Conservation (phyloP, 1,140 invertebrate genomes). For the Marisa cornuarietis region DNA sequence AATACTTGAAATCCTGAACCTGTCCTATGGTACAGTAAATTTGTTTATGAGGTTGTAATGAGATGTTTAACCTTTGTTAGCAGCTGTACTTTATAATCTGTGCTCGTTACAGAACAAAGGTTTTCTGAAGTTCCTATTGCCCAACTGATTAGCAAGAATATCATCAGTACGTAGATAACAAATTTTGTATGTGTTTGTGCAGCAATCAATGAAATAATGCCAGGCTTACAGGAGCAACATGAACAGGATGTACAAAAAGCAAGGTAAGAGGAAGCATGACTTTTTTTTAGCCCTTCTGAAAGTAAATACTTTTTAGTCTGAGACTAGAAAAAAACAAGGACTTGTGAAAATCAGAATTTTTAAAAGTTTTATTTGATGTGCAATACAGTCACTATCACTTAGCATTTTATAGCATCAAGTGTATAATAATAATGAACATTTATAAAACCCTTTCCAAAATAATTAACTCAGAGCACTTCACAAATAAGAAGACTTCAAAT, state of each 20-base stretch:
- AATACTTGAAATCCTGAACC: not conserved
- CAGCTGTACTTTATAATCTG: not conserved
- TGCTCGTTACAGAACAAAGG: no score
- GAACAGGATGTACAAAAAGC: constrained; percentile 61
- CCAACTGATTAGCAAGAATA: not conserved
- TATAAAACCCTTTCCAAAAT: no score
- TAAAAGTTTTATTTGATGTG: no score
- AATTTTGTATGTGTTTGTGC: constrained; percentile 6
- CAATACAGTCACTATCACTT: no score
- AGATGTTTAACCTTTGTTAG: not conserved
- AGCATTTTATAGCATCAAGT: no score
- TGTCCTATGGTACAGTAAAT: not conserved
- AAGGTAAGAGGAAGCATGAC: constrained; percentile 3
- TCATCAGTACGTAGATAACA: not conserved
- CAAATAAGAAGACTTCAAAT: no score
- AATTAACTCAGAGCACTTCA: no score
- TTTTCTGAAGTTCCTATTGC: no score
- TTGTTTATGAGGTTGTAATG: not conserved
- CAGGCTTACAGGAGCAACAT: constrained; percentile 70
- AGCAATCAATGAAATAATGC: constrained; percentile 72
- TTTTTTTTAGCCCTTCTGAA: not conserved
- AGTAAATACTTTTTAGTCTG: not conserved
- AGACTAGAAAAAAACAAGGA: no score
- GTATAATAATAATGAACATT: no score
- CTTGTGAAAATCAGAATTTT: no score